Evolutionary conservation across 2,888 invertebrate genomes (phyloP), one percentile per base, ranked within the genome.

Genomic region (Mesorhabditis belari): DNA sequence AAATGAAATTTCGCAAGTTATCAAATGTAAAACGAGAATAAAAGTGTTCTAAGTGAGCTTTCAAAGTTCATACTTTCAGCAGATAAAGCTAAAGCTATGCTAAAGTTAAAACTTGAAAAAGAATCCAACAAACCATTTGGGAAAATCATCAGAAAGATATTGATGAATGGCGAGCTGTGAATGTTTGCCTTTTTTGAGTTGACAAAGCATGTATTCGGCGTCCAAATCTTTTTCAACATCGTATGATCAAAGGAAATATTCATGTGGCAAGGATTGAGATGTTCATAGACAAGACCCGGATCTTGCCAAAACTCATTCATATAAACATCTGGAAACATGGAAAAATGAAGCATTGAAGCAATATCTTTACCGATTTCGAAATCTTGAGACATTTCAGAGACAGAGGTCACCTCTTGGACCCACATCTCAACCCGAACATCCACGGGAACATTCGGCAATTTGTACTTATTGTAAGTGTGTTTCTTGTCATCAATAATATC

Each of bases 231-330:
- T 54, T 75, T 67, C 62, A 74, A 69, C 61, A 80, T 74, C 44
- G 69, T 75, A 68, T 74, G 73, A 64, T 80, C 80, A 58, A 80
- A 77, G 6, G 77, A 74, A 28, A 80, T 58, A 63, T 80, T 80
- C 29, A 74, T 71, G 65, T 80, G 79, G 65, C 80, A 80, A 2
- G 80, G 80, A 58, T 79, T 72, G 66, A 80, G 67, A 55, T 74
- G 67, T 55, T 70, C 73, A 64, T 77, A 80, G 12, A 72, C 68
- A 26, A 80, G 62, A 2, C 76, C 77, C 5, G 80, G 79, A 63
- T 80, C 80, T 23, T 70, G 74, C 80, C 80, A 80, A 58, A 77
- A 78, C 63, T 80, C 80, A 64, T 80, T 80, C 63, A 80, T 75
- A 62, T 80, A 80, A 60, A 80, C 64, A 73, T 80, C 80, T 79